phyloP scores from a whole-genome alignment of 2,888 invertebrate genomes.

The Mactromeris polynyma region DNA sequence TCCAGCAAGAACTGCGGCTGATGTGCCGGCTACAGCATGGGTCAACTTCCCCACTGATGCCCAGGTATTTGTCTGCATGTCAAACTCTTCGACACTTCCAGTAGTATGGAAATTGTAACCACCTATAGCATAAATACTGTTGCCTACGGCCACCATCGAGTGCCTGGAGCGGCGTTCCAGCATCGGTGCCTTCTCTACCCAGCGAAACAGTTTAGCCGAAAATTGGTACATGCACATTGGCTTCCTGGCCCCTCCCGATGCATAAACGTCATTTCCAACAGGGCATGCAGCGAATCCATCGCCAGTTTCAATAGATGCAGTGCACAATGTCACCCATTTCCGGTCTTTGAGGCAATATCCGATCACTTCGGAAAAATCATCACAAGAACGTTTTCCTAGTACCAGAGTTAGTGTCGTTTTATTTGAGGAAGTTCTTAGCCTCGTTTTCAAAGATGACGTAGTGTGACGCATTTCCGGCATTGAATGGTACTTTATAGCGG shows the following conservation, averaged over 20 bases:
- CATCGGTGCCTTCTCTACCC: constrained; percentile 66
- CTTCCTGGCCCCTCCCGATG: constrained; percentile 70
- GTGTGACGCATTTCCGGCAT: constrained; percentile 68
- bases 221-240: constrained; percentile 60
- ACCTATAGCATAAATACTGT: constrained; percentile 60
- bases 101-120: constrained; percentile 72
- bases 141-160: constrained; percentile 70
- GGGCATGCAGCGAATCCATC: constrained; percentile 74
- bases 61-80: constrained; percentile 68
- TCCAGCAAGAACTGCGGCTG: constrained; percentile 60
- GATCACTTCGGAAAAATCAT: constrained; percentile 57
- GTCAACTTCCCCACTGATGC: constrained; percentile 64
- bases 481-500: constrained; percentile 70
- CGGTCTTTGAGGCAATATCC: constrained; percentile 56
- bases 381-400: constrained; percentile 58
- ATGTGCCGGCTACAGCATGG: constrained; percentile 66
- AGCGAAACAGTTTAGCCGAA: constrained; percentile 67
- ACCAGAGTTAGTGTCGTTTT: constrained; percentile 55
- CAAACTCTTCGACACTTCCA: constrained; percentile 68
- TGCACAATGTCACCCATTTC: constrained; percentile 70
- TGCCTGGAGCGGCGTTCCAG: constrained; percentile 69
- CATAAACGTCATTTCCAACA: constrained; percentile 70
- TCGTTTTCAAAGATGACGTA: constrained; percentile 33
- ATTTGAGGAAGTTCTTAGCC: constrained; percentile 43
- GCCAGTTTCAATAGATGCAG: constrained; percentile 62